Base-by-base conservation (phyloP, 2,888 invertebrate genomes). In the Drosophila nigricruria region DNA sequence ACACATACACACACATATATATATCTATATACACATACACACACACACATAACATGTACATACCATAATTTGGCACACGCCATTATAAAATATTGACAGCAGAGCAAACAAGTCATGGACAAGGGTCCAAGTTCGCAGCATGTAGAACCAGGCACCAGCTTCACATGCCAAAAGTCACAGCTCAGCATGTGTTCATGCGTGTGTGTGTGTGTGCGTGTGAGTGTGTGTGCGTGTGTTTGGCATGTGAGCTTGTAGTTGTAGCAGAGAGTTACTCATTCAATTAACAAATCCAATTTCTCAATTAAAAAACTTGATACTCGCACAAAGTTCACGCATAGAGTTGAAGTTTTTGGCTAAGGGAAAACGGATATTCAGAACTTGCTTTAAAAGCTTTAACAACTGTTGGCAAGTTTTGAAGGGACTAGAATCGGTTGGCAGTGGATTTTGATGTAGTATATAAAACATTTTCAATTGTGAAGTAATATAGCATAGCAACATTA, bases 51-150 rank as follows among this genome's bases (percentile, higher is more conserved):
- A 56, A 30, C 54, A 49, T 63, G 65, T 42, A 34, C 49, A 47
- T 50, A 70, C 34, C 75, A 80, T 75, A 78, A 85, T 85, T 82
- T 78, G 82, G 67, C 66, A 80, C 78, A 78, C 70, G 75, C 58
- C 78, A 61, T 78, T 85, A 72, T 77, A 82, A 84, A 79, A 79
- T 80, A 82, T 85, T 82, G 82, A 82, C 75, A 78, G 68, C 62
- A 71, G 38, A 36, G 73, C 79, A 75, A 81, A 75, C 75, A 75
- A 38, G 59, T 59, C 50, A 52, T 40, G 47, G 30, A 45, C 63
- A 38, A 38, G 57, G 49, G 42, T 30, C 34, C 64, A 57, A 47
- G 67, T 67, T 61, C 53, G 61, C 56, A 60, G 52, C 54, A 49
- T 40, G 47, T 27, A 9, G 42, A 38, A 49, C 10, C 52, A 52